A percentile compares a stretch with the other conserved stretches of the same genome.
Evolutionary conservation across 2,113 vertebrate genomes (phyloP).

Genomic region (Isichthys henryi): DNA sequence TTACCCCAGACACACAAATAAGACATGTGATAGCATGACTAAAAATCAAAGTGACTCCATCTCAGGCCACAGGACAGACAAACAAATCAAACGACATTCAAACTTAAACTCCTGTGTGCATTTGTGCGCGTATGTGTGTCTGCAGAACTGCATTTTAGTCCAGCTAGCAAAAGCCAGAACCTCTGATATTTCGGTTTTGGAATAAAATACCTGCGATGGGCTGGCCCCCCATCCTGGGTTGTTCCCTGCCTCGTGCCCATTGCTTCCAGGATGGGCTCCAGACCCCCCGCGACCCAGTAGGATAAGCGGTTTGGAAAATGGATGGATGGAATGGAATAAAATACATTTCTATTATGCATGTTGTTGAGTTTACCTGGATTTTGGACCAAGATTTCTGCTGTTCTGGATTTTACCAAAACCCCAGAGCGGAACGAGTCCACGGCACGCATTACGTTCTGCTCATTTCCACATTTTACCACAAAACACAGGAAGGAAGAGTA

Average conservation of each 20-base stretch:
- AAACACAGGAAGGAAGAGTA: neutral
- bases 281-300: too few relatives aligned
- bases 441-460: neutral
- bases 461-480: neutral
- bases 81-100: neutral
- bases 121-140: neutral
- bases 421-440: neutral
- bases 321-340: too few relatives aligned
- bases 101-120: neutral
- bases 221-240: too few relatives aligned
- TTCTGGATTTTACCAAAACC: neutral
- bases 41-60: neutral
- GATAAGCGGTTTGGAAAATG: too few relatives aligned
- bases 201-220: neutral
- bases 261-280: too few relatives aligned
- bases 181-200: neutral
- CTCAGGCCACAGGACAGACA: neutral
- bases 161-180: neutral
- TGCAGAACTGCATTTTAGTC: neutral
- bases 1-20: neutral
- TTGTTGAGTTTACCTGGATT: neutral
- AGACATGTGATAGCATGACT: neutral
- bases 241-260: too few relatives aligned
- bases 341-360: neutral
- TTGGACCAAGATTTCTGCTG: neutral